phyloP scores from a whole-genome alignment of 2,888 invertebrate species.

The Eubasilissa splendida region DNA sequence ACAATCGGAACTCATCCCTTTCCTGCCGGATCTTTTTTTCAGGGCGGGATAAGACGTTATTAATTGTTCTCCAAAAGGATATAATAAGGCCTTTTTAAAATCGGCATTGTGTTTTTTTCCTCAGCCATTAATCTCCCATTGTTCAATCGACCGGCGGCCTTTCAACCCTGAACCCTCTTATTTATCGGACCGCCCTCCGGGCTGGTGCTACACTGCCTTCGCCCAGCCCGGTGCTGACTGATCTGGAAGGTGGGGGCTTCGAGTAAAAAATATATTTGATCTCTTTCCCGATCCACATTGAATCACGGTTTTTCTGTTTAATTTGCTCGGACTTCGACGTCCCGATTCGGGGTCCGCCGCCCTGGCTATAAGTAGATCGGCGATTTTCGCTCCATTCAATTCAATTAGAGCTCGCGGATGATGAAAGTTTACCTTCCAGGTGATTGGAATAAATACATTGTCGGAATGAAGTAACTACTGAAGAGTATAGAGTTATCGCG shows the following conservation, averaged over 20 bases:
- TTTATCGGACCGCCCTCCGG: slow-evolving; percentile 24
- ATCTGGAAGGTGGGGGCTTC: not conserved
- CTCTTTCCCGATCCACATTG: not conserved
- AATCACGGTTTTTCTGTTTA: slow-evolving; percentile 12
- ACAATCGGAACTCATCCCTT: slow-evolving; percentile 35
- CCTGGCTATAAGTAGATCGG: slow-evolving; percentile 26
- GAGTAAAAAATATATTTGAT: not conserved
- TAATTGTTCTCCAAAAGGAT: slow-evolving; percentile 44
- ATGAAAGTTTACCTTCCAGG: not conserved
- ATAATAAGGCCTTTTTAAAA: slow-evolving; percentile 45
- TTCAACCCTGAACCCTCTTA: slow-evolving; percentile 30
- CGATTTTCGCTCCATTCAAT: slow-evolving; percentile 27
- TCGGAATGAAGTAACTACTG: not conserved
- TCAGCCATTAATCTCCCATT: slow-evolving; percentile 53
- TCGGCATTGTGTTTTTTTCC: slow-evolving; percentile 46
- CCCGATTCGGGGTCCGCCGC: not conserved
- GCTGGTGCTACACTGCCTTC: not conserved
- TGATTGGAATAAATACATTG: not conserved
- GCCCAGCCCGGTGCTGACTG: slow-evolving; percentile 2
- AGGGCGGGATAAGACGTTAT: slow-evolving; percentile 39
- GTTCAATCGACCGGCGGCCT: slow-evolving; percentile 48
- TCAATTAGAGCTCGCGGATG: not conserved
- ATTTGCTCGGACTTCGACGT: slow-evolving; percentile 9
- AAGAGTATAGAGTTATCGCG: not conserved
- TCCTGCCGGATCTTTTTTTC: slow-evolving; percentile 11